A percentile compares a stretch with the other conserved stretches of the same genome.
Evolutionary conservation across 2,797 vertebrate species (phyloP).

Genomic region (Paedocypris micromegethes): DNA sequence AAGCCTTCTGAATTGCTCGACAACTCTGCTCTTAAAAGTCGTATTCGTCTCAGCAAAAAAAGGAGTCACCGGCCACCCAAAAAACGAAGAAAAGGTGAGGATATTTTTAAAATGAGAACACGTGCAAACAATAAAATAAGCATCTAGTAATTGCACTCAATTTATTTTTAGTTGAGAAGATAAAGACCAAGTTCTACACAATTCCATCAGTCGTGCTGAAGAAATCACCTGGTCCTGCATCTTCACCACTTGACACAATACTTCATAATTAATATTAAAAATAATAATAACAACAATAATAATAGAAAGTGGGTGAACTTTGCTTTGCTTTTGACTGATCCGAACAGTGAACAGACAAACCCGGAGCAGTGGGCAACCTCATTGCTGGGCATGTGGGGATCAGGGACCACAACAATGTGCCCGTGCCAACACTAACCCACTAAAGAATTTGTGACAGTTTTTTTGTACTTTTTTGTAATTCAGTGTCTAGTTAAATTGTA

Average conservation of each 20-base stretch:
- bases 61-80: conserved; percentile 21
- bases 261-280: neutral
- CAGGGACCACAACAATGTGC: too few species aligned
- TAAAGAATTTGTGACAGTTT: too few species aligned
- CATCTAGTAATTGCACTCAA: neutral
- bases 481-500: too few species aligned
- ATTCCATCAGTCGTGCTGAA: conserved; percentile 3
- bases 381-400: too few species aligned
- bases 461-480: too few species aligned
- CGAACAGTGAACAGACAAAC: too few species aligned
- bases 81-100: conserved; percentile 24
- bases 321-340: too few species aligned
- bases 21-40: conserved; percentile 44
- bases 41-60: conserved; percentile 46
- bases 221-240: neutral
- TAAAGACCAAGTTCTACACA: conserved; percentile 7
- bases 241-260: neutral
- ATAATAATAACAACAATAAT: too few species aligned
- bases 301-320: too few species aligned
- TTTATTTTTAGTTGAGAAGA: neutral
- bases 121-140: neutral
- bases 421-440: too few species aligned
- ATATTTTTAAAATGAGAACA: neutral
- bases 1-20: conserved; percentile 45
- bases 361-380: too few species aligned